phyloP scores from a whole-genome alignment of 2,797 vertebrate genomes.

The Nasua narica region DNA sequence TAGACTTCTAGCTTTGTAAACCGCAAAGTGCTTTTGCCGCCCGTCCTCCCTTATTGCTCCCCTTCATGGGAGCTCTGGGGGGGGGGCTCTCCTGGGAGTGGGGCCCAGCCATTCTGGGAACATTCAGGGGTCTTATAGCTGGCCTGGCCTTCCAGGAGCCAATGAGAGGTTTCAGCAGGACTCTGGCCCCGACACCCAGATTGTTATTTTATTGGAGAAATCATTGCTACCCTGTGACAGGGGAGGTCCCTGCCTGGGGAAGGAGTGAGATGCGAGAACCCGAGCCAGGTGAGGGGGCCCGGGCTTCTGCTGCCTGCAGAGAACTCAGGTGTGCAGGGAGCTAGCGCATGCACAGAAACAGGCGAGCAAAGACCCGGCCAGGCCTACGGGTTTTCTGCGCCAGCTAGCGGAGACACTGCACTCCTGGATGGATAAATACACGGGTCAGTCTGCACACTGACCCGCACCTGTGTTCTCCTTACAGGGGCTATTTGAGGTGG shows the following conservation, averaged over 20 bases:
- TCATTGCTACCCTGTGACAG: neutral
- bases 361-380: neutral
- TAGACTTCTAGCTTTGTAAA: neutral
- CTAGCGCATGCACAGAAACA: rapidly evolving
- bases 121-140: neutral
- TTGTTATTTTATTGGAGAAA: neutral
- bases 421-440: neutral
- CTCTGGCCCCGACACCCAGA: neutral
- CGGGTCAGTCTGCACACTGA: neutral
- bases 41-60: neutral
- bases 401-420: neutral
- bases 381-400: neutral
- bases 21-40: neutral
- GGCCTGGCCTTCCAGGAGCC: neutral
- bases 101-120: neutral
- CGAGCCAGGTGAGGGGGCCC: neutral
- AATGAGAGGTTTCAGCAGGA: neutral
- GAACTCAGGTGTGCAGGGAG: rapidly evolving
- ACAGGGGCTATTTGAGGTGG: neutral
- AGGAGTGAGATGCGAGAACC: neutral
- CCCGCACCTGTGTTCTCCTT: no score
- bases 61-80: neutral
- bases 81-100: neutral
- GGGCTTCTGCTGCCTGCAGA: neutral
- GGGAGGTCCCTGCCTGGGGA: neutral